phyloP scores from a whole-genome alignment of 2,888 invertebrate genomes.

The Junonia oenone region DNA sequence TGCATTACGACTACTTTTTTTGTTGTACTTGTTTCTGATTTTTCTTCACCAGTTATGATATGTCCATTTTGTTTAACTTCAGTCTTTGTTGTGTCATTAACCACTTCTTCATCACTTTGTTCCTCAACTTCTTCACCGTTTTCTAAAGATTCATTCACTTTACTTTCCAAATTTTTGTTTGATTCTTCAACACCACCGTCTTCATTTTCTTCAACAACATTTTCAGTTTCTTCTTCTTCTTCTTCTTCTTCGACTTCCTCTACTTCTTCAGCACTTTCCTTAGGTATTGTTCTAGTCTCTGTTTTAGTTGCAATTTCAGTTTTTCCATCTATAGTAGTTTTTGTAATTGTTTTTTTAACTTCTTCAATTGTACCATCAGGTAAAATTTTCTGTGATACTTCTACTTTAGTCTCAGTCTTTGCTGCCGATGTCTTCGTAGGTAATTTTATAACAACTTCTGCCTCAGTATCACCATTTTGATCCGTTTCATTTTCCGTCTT shows the following conservation, averaged over 20 bases:
- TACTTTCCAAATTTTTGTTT: neutral
- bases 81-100: slow-evolving; percentile 33
- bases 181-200: slow-evolving; percentile 25
- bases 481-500: slow-evolving; percentile 46
- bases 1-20: slow-evolving; percentile 57
- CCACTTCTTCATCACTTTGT: slow-evolving; percentile 32
- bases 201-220: slow-evolving; percentile 36
- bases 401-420: slow-evolving; percentile 68
- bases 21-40: slow-evolving; percentile 51
- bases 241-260: slow-evolving; percentile 49
- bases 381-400: slow-evolving; percentile 57
- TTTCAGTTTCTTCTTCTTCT: slow-evolving; percentile 40
- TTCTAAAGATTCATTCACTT: neutral
- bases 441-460: slow-evolving; percentile 58
- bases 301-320: slow-evolving; percentile 66
- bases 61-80: slow-evolving; percentile 38
- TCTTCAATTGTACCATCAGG: slow-evolving; percentile 66
- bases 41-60: slow-evolving; percentile 56
- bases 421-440: slow-evolving; percentile 62
- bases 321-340: slow-evolving; percentile 65
- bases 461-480: slow-evolving; percentile 59
- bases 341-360: slow-evolving; percentile 66
- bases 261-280: slow-evolving; percentile 49
- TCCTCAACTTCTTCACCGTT: slow-evolving; percentile 25
- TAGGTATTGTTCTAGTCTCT: slow-evolving; percentile 62